Base-by-base conservation (phyloP, 2,888 invertebrate species). In the Erebia aethiops region DNA sequence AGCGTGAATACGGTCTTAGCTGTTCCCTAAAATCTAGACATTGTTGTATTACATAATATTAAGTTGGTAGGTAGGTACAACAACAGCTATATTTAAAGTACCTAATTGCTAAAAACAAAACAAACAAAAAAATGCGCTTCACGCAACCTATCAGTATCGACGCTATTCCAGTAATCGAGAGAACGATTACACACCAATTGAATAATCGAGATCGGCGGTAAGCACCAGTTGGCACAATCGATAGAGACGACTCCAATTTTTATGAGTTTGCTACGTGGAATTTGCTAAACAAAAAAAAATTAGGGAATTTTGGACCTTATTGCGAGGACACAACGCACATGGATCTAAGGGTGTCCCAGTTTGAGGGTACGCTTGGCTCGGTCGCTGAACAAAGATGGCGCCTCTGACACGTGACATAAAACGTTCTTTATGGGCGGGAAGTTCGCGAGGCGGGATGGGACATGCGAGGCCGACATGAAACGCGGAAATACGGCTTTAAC, bases 221-320 rank as follows among this genome's bases (percentile, higher is more conserved):
- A 91, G 92, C 92, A 91, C 93, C 83, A 88, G 89, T 87, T 92
- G 93, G 92, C 86, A 93, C 93, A 92, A 92, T 93, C 93, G 87
- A 92, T 92, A 91, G 72, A 86, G 85, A 87, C 86, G 83, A 84
- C 83, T 86, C 84, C 82, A 82, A 85, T 89, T 91, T 91, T 84
- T 84, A 81, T 80, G 79, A 78, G 78, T 72, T 67, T 43, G 76
- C 71, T 74, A 72, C 74, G 57, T 69, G 56, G 69, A 68, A 67
- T 75, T 75, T 52, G 74, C 76, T 76, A 74, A 71, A 74, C 67
- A 56, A 70, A 68, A 71, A 74, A 73, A 70, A 71, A 70, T 63
- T 67, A 63, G 57, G 62, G 61, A 26, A 88, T 79, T 84, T 78
- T 88, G 74, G 79, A 77, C 87, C 85, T 81, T 90, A 87, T 81